Base-by-base conservation (phyloP, 2,113 vertebrate genomes). In the Prionailurus viverrinus region DNA sequence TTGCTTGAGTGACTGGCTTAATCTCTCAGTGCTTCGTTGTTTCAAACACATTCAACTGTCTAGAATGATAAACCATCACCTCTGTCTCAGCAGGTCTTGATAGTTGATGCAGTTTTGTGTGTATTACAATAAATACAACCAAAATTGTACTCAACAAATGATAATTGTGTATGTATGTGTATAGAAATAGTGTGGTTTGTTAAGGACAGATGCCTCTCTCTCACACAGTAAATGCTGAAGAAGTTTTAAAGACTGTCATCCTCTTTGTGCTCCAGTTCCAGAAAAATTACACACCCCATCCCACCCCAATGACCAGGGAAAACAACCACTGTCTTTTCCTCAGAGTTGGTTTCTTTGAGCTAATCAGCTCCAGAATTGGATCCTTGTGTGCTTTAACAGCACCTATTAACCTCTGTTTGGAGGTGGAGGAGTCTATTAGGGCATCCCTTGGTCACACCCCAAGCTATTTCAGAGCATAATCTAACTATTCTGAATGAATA, bases 61-160 rank as follows among this genome's bases (percentile, higher is more conserved):
- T 91, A 82, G 66, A 96, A 66, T 80, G 91, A 96, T 83, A 94
- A 90, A 51, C 68, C 15, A 89, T 48, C 36, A 86, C 19, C 25
- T 65, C 27, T 96, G 48, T 87, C 63, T 33, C 39, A 95, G 19
- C 2, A 97, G 41, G 45, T 87, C 79, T 89, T 92, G 53, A 92
- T 16, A 74, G n/a, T 3, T 83, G 13, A 91, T 73, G 27, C 18
- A 61, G n/a, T 71, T 96, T 89, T 97, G 29, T 39, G 39, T 88
- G 51, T 69, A 39, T 61, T 86, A 68, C 39, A 92, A 90, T 73
- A 63, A 79, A 69, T 15, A 10, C 36, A 97, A 93, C 31, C 74
- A 69, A 78, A 89, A 89, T 71, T 89, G 36, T 86, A 51, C 7
- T 86, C 29, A 85, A 80, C 11, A 92, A 27, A 81, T 73, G 95